Evolutionary conservation across 2,888 invertebrate species (phyloP).

Genomic region (Agrilus biguttatus): DNA sequence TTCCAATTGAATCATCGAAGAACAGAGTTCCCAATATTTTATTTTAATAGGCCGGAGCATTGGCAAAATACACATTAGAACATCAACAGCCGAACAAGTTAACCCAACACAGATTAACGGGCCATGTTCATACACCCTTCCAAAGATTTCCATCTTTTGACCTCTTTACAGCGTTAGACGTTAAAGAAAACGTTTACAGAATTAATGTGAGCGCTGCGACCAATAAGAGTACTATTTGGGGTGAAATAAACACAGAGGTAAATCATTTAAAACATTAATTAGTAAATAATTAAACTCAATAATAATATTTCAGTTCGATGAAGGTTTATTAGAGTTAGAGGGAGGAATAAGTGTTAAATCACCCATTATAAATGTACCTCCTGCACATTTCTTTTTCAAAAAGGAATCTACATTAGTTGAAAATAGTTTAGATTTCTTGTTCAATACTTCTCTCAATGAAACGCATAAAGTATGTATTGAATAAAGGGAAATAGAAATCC

Average conservation of each 20-base stretch:
- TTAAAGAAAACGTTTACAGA: conserved; percentile 36
- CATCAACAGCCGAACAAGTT: conserved; percentile 20
- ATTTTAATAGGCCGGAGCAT: conserved; percentile 29
- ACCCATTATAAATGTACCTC: conserved; percentile 47
- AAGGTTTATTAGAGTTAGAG: conserved; percentile 42
- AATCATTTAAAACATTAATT: conserved; percentile 15
- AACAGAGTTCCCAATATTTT: no score
- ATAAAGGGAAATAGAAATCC: no score
- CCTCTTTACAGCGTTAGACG: conserved; percentile 30
- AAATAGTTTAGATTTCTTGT: conserved; percentile 46
- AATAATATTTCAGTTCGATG: conserved; percentile 36
- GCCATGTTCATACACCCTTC: conserved; percentile 41
- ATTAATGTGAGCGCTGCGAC: conserved; percentile 37
- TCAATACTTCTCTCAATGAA: conserved; percentile 28
- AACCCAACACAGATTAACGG: conserved; percentile 29
- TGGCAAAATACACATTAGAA: conserved; percentile 36
- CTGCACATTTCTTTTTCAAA: conserved; percentile 47
- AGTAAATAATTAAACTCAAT: conserved; percentile 7
- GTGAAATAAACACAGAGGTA: conserved; percentile 42
- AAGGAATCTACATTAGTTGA: conserved; percentile 54
- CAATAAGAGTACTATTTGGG: conserved; percentile 33
- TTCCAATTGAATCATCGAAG: no score
- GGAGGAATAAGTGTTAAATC: conserved; percentile 39
- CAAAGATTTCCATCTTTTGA: conserved; percentile 34
- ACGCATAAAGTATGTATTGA: conserved; percentile 18